Conservation (phyloP, 64 coral and sea anemone genomes). For the Astreopora myriophthalma region DNA sequence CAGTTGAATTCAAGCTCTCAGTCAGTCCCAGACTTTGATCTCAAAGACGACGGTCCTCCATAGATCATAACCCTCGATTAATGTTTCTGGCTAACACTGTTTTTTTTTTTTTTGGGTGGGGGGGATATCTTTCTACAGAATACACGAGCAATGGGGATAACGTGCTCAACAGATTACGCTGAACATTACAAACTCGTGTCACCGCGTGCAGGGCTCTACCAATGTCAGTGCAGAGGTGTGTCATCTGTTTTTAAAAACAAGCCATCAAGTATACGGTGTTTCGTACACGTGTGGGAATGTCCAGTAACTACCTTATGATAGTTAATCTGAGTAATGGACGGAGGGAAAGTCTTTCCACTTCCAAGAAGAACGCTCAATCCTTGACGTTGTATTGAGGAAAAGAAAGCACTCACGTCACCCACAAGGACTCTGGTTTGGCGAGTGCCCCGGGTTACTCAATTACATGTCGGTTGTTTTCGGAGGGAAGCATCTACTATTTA, state of each 20-base stretch:
- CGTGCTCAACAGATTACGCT: neutral
- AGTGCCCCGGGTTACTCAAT: too few relatives aligned
- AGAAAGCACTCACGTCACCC: too few relatives aligned
- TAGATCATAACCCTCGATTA: too few relatives aligned
- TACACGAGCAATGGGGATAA: neutral
- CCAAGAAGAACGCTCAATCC: neutral
- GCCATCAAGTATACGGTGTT: neutral
- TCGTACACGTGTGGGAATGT: slow-evolving; percentile 20
- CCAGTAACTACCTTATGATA: neutral
- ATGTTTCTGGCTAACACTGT: neutral
- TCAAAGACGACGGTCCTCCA: too few relatives aligned
- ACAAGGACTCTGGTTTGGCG: neutral
- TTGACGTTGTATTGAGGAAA: neutral
- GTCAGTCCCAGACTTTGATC: too few relatives aligned
- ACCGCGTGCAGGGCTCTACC: rapidly evolving
- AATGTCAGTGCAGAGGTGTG: neutral
- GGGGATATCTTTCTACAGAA: neutral
- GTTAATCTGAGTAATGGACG: neutral
- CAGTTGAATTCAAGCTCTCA: too few relatives aligned
- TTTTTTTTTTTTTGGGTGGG: too few relatives aligned
- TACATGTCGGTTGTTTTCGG: too few relatives aligned
- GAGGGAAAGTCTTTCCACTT: neutral
- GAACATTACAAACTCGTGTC: neutral
- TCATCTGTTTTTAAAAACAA: neutral
- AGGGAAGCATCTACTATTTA: neutral